Percentiles rank a stretch among this genome's conserved stretches.
phyloP scores from a whole-genome alignment of 1,140 invertebrate genomes.

The Formica exsecta region DNA sequence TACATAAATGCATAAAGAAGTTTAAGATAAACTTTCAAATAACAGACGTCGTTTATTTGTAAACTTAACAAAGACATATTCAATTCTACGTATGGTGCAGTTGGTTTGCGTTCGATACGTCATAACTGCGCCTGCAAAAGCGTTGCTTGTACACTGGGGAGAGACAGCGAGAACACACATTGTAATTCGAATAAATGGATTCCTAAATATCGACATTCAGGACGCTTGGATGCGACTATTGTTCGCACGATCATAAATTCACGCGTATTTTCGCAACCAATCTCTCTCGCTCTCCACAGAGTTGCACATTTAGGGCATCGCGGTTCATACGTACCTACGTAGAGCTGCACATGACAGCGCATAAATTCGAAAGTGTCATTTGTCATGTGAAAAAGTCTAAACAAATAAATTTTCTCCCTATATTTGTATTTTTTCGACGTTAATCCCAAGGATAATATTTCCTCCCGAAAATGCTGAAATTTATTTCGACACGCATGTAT shows the following conservation, averaged over 20 bases:
- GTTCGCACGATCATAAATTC: constrained; percentile 65
- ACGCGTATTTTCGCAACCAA: constrained; percentile 33
- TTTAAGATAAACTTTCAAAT: neutral
- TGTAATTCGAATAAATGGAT: constrained; percentile 48
- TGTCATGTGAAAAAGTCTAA: constrained; percentile 60
- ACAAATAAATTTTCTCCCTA: constrained; percentile 21
- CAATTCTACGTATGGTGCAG: neutral
- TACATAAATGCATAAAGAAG: neutral
- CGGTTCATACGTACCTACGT: neutral
- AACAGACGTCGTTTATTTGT: neutral
- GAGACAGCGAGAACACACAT: constrained; percentile 8
- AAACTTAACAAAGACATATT: constrained; percentile 13
- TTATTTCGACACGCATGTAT: neutral
- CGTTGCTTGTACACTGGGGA: neutral
- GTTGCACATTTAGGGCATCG: constrained; percentile 25
- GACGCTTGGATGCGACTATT: constrained; percentile 53
- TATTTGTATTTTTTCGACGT: constrained; percentile 16
- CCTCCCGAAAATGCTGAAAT: neutral
- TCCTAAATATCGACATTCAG: constrained; percentile 55
- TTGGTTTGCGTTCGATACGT: constrained; percentile 5
- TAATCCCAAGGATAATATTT: constrained; percentile 5
- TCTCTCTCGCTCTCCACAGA: constrained; percentile 23
- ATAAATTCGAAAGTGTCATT: constrained; percentile 39
- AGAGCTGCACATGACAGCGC: constrained; percentile 9
- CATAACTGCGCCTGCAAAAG: constrained; percentile 7